Percentiles rank a stretch among this genome's conserved stretches.
phyloP scores from a whole-genome alignment of 2,797 vertebrate genomes.

The Sebastiscus albofasciatus region DNA sequence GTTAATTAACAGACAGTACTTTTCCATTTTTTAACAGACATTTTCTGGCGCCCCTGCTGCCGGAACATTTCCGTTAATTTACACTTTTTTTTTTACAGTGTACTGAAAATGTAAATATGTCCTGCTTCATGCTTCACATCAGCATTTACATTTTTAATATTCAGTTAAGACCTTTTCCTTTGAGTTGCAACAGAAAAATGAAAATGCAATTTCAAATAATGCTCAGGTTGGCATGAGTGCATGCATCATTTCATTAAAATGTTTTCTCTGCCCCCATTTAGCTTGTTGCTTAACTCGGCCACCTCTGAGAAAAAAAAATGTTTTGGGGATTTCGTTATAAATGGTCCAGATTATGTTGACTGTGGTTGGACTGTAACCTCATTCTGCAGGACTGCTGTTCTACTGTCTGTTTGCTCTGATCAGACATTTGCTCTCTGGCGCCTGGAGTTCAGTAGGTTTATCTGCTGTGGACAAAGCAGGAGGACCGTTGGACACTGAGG shows the following conservation, averaged over 20 bases:
- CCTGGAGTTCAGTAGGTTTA: constrained; percentile 37
- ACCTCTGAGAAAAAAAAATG: neutral
- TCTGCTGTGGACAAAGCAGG: neutral
- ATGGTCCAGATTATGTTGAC: neutral
- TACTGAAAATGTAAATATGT: too few species aligned
- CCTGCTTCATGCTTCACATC: neutral
- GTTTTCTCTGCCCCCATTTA: neutral
- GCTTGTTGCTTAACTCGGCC: neutral
- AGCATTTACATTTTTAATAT: neutral
- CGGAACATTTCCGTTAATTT: too few species aligned
- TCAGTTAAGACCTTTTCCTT: neutral
- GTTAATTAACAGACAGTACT: too few species aligned
- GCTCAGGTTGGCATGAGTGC: neutral
- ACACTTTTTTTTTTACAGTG: too few species aligned
- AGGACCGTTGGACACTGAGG: neutral
- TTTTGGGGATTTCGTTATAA: neutral
- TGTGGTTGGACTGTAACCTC: constrained; percentile 4
- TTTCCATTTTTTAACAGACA: too few species aligned
- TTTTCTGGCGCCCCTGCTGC: too few species aligned
- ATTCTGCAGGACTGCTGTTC: neutral
- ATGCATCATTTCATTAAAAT: neutral
- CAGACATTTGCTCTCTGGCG: neutral
- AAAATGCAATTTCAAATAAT: neutral
- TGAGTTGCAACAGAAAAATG: neutral
- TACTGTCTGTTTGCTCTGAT: constrained; percentile 41